Evolutionary conservation across 2,888 invertebrate species (phyloP).

Genomic region (Zygothrica quintamaculata): DNA sequence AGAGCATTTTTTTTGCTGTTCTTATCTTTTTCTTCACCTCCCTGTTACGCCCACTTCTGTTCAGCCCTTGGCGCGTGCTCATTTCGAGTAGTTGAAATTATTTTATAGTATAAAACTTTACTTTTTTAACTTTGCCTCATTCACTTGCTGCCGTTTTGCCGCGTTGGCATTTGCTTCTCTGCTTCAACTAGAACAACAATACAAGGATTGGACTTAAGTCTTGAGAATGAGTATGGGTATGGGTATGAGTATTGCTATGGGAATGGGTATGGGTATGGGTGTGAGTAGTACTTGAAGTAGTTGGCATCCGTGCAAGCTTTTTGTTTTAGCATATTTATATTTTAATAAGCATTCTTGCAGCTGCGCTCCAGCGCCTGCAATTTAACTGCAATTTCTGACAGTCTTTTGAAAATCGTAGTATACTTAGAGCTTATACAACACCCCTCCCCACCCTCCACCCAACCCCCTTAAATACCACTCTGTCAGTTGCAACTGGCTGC

Average conservation of each 20-base stretch:
- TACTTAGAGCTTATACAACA: conserved; percentile 75
- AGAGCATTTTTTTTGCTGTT: conserved; percentile 27
- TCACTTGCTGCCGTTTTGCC: conserved; percentile 12
- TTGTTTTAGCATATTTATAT: conserved; percentile 77
- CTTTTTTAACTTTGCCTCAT: conserved; percentile 72
- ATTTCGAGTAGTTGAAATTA: conserved; percentile 78
- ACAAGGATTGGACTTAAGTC: background rate
- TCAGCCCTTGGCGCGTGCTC: conserved; percentile 65
- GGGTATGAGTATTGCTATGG: background rate
- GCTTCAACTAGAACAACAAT: background rate
- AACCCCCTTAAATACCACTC: conserved; percentile 68
- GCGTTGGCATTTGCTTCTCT: conserved; percentile 16
- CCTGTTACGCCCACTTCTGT: conserved; percentile 9
- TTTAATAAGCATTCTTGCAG: conserved; percentile 79
- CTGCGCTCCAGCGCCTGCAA: conserved; percentile 74
- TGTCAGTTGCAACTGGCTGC: conserved; percentile 76
- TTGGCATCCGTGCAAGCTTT: conserved; percentile 51
- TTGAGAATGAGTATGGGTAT: background rate
- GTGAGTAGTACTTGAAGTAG: conserved; percentile 6
- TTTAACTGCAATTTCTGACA: conserved; percentile 80
- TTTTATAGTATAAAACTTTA: conserved; percentile 80
- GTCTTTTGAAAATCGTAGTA: conserved; percentile 76
- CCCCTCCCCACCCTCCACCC: too few relatives aligned
- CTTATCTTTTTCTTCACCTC: conserved; percentile 10
- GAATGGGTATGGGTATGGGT: background rate